Conservation (phyloP, 2,113 vertebrate species). For the Eubucco bourcierii region DNA sequence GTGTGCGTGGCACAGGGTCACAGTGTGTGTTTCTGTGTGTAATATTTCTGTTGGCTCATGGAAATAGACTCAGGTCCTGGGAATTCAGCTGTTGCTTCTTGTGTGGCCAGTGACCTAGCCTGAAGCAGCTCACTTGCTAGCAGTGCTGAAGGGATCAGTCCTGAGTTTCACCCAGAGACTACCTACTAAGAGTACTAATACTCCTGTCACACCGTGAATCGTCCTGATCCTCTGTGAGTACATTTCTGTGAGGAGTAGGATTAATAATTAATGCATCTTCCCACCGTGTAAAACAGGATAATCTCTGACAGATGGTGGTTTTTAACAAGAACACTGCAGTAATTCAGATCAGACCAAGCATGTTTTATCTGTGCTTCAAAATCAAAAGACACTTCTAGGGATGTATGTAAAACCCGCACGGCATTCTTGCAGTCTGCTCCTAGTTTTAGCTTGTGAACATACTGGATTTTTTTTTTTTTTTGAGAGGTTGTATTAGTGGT, state of each 20-base stretch:
- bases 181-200: slow-evolving; percentile 33
- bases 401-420: neutral
- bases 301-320: slow-evolving; percentile 75
- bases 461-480: neutral
- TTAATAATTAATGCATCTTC: slow-evolving; percentile 72
- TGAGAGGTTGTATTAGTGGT: neutral
- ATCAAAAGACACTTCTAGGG: slow-evolving; percentile 9
- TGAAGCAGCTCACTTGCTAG: slow-evolving; percentile 13
- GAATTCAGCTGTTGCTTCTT: neutral
- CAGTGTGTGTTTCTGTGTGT: neutral
- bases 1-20: neutral
- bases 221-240: slow-evolving; percentile 41
- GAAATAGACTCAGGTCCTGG: neutral
- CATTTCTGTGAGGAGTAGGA: slow-evolving; percentile 51
- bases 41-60: neutral
- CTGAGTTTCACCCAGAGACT: neutral
- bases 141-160: slow-evolving; percentile 16
- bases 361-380: slow-evolving; percentile 43
- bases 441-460: neutral
- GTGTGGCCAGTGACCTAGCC: neutral
- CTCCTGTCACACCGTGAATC: neutral
- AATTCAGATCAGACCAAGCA: slow-evolving; percentile 65
- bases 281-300: slow-evolving; percentile 70
- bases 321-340: slow-evolving; percentile 68
- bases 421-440: neutral